Percentiles rank a stretch among this genome's conserved stretches.
Evolutionary conservation across 2,113 vertebrate species (phyloP).

Genomic region (Macaca nemestrina): DNA sequence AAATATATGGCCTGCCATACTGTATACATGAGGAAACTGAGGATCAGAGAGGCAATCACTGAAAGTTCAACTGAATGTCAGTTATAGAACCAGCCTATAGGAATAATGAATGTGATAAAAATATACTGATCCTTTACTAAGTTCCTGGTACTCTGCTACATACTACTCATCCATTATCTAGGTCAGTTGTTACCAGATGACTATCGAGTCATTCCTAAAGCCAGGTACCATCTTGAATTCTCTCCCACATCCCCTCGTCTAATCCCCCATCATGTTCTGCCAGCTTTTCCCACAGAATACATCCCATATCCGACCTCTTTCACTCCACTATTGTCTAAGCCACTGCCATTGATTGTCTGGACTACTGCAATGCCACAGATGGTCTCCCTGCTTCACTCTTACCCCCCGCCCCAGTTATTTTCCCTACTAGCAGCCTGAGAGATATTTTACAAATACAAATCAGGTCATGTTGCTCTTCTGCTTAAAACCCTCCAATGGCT

Average conservation of each 20-base stretch:
- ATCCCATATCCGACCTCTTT: neutral
- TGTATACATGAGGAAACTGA: neutral
- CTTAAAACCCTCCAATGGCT: neutral
- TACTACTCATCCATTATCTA: neutral
- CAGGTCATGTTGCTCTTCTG: neutral
- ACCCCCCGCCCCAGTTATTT: neutral
- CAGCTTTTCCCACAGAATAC: neutral
- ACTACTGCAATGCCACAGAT: neutral
- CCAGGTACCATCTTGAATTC: neutral
- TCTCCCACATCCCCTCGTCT: neutral
- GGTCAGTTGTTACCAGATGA: slow-evolving; percentile 16
- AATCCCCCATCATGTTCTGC: neutral
- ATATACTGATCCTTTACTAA: neutral
- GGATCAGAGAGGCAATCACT: neutral
- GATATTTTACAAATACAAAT: neutral
- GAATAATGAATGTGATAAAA: neutral
- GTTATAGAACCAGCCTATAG: neutral
- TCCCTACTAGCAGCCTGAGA: neutral
- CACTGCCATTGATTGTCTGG: neutral
- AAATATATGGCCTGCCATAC: neutral
- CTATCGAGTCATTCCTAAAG: neutral
- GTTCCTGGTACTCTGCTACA: neutral
- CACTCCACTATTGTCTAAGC: neutral
- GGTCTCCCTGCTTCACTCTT: neutral
- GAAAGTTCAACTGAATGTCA: neutral